A percentile compares a stretch with the other conserved stretches of the same genome.
phyloP scores from a whole-genome alignment of 2,113 vertebrate genomes.

The Oceanodroma tethys region DNA sequence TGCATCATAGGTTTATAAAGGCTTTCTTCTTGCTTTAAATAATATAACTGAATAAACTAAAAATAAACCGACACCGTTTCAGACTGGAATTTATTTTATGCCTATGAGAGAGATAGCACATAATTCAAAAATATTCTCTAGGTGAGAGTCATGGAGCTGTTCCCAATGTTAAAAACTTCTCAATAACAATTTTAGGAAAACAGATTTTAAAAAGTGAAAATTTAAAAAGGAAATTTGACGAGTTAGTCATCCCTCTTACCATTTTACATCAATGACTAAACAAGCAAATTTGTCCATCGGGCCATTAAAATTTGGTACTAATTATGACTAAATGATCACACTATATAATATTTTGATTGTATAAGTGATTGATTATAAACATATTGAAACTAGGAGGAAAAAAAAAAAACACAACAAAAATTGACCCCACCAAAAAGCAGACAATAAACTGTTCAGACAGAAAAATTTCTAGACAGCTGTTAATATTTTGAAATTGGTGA shows the following conservation, averaged over 20 bases:
- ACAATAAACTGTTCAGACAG: neutral
- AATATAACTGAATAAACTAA: neutral
- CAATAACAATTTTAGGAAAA: neutral
- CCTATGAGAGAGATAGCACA: neutral
- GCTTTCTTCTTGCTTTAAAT: neutral
- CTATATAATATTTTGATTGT: neutral
- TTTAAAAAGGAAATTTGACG: neutral
- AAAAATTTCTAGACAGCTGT: neutral
- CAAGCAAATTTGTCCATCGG: neutral
- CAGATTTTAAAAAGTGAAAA: neutral
- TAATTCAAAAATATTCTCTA: neutral
- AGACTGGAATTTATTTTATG: neutral
- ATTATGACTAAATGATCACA: neutral
- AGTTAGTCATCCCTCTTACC: neutral
- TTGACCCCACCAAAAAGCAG: neutral
- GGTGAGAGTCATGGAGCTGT: neutral
- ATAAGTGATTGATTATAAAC: neutral
- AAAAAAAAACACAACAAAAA: neutral
- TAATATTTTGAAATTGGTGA: neutral
- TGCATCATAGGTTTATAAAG: neutral
- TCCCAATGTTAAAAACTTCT: neutral
- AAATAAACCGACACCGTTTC: neutral
- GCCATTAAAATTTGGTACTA: neutral
- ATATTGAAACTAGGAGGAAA: neutral
- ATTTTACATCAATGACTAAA: neutral